Conservation (phyloP, 2,113 vertebrate genomes). For the Onychostoma macrolepis region DNA sequence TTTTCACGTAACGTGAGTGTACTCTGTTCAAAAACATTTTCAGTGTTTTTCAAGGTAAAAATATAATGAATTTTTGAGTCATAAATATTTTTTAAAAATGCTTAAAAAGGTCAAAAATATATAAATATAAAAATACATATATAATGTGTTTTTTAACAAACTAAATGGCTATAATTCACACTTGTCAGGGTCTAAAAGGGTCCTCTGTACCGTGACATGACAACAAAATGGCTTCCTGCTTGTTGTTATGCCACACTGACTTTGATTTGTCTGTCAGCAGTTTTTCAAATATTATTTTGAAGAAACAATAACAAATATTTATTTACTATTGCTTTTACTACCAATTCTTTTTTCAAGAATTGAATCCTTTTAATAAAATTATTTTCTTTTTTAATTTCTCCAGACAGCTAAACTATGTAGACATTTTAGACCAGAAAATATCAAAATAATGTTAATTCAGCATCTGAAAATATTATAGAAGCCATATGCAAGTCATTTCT, state of each 20-base stretch:
- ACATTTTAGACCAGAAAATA: neutral
- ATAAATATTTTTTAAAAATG: neutral
- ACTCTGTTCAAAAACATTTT: neutral
- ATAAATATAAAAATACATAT: neutral
- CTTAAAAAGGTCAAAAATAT: neutral
- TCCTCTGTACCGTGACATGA: neutral
- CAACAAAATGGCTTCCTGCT: constrained; percentile 20
- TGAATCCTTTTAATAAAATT: neutral
- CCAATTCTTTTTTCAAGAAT: neutral
- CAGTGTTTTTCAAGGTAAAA: neutral
- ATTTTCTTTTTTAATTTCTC: neutral
- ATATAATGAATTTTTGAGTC: neutral
- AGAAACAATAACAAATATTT: neutral
- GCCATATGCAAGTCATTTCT: neutral
- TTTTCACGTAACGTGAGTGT: neutral
- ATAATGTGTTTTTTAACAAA: neutral
- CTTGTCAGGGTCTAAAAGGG: neutral
- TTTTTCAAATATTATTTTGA: neutral
- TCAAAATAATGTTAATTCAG: neutral
- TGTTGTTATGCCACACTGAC: neutral
- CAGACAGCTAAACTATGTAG: neutral
- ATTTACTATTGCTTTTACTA: neutral
- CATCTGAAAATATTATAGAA: neutral
- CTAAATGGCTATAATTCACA: neutral
- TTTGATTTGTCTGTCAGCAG: neutral